Evolutionary conservation across 2,797 vertebrate species (phyloP).

Genomic region (Tiaroga cobitis): DNA sequence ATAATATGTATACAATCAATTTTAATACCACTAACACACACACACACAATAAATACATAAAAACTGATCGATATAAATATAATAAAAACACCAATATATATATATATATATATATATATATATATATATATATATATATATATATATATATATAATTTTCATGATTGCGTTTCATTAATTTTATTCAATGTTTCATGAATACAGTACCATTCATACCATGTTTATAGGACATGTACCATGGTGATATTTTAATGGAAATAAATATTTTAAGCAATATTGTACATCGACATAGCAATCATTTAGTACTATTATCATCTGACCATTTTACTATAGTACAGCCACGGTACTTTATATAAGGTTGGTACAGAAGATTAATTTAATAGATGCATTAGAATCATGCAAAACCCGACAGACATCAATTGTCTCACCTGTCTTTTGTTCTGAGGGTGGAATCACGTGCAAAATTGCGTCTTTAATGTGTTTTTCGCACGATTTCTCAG

Average conservation of each 20-base stretch:
- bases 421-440: conserved; percentile 2
- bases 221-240: too few relatives aligned
- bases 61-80: not conserved
- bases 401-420: not conserved
- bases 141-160: not conserved
- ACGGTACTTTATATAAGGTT: not conserved
- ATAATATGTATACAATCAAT: too few relatives aligned
- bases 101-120: not conserved
- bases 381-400: not conserved
- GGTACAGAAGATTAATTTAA: not conserved
- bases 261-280: not conserved
- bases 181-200: not conserved
- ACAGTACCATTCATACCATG: not conserved
- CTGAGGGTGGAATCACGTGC: not conserved
- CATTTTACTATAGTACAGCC: not conserved
- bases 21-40: not conserved
- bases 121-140: not conserved
- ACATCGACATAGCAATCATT: not conserved
- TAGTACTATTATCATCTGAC: not conserved
- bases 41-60: not conserved
- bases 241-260: not conserved
- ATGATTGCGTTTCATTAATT: too few relatives aligned
- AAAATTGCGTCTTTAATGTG: not conserved
- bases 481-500: not conserved
- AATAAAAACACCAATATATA: too few relatives aligned